Percentiles rank a stretch among this genome's conserved stretches.
These are phyloP conservation scores for Mola mola DNA, from an alignment of 2,113 vertebrate species.

Conservation along the genomic window DNA sequence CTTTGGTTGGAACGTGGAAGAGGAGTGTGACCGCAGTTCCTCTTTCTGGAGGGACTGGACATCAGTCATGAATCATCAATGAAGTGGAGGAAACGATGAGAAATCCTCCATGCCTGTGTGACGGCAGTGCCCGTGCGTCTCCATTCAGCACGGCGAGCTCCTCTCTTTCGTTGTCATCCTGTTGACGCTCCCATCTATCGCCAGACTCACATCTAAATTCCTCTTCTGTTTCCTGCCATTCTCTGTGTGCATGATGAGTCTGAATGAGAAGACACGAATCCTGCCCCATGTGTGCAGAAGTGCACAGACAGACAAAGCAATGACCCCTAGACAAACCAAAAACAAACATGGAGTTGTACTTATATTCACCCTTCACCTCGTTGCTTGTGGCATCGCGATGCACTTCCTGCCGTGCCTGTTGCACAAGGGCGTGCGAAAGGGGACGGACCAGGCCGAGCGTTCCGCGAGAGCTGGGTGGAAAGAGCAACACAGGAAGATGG, in stretches of 20 bases:
- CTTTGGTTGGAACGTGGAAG: neutral
- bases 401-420: conserved; percentile 22
- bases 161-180: conserved; percentile 37
- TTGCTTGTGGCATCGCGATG: neutral
- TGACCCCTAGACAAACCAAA: conserved; percentile 23
- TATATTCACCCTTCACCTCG: conserved; percentile 21
- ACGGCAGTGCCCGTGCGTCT: neutral
- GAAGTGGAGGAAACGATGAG: conserved; percentile 11
- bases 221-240: conserved; percentile 68
- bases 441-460: conserved; percentile 11
- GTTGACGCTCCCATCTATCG: conserved; percentile 35
- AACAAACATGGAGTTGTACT: conserved; percentile 45
- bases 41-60: too few relatives aligned
- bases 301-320: conserved; percentile 25
- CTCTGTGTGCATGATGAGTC: conserved; percentile 29
- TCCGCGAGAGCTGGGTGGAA: conserved; percentile 33
- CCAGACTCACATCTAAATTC: conserved; percentile 35
- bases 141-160: conserved; percentile 2
- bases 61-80: conserved; percentile 4
- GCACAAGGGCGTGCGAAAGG: conserved; percentile 39
- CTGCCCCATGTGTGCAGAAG: conserved; percentile 6
- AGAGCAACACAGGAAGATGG: conserved; percentile 32
- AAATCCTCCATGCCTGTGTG: conserved; percentile 4
- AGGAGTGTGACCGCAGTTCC: too few relatives aligned
- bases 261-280: conserved; percentile 2